Base-by-base conservation (phyloP, 1,140 invertebrate genomes). In the Phortica variegata region DNA sequence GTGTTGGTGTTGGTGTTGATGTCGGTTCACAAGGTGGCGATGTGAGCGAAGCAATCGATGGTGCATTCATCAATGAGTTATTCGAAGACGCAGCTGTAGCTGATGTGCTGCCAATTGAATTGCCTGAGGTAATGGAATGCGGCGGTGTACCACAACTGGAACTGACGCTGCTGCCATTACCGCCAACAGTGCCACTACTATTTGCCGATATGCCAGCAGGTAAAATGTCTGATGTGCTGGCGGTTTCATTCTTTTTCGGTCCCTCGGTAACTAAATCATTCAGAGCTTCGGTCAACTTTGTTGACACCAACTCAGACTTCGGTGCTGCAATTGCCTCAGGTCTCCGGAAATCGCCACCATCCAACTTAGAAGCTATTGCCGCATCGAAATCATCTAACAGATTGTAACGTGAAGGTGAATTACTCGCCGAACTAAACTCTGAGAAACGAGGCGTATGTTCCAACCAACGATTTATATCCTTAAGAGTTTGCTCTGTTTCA, bases 401-500 rank as follows among this genome's bases (percentile, higher is more conserved):
- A 50, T 78, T 77, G 39, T 77, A 77, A 31, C 80, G 79, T 1
- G 81, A 80, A 5, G 88, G 87, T 1, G 88, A 90, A 73, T 86
- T 88, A 54, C 84, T 84, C 6, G 83, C 84, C 1, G 86, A 87
- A 47, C 84, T 86, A 51, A 87, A 88, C 60, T 85, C 85, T 0
- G 85, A 83, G 41, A 85, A 82, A 50, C 83, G 84, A 0, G 90
- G 89, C 3, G 89, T 85, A 56, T 91, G 88, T 66, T 91, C 89
- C 34, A 93, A 75, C 89, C 89, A 91, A 65, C 90, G 90, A 61
- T 89, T 91, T 17, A 93, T 90, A 69, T 92, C 90, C 81, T 91
- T 90, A 3, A 91, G 78, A 16, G 89, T 90, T 78, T 91, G 87
- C 73, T 91, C 89, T 0, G 86, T 88, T 3, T 86, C 86, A 55